Base-by-base conservation (phyloP, 2,797 vertebrate genomes). In the Yasuhikotakia modesta region DNA sequence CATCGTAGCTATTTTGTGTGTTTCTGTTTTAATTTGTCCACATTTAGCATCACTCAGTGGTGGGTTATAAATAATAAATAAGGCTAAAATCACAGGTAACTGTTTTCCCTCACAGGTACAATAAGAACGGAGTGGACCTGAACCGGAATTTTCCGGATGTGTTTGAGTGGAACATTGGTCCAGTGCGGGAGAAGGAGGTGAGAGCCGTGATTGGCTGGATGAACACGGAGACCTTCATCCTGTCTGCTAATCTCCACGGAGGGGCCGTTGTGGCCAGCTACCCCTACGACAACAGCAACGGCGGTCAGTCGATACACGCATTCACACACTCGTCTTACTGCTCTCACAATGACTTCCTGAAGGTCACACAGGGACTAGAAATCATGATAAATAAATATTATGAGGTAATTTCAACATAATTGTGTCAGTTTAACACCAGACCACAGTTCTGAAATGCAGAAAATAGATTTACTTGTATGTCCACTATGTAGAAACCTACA, bases 241-340 rank as follows among this genome's bases (percentile, higher is more conserved):
- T 99, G 1, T 99, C 97, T 0, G 96, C 96, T 0, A 98, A 97
- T 86, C 93, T 99, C 76, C 97, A 99, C 0, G 97, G 97, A 0
- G 97, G 97, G 45, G 95, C 96, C 13, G 70, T 99, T 83, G 97
- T 99, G 73, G 96, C 95, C 88, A 98, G 95, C 84, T 99, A 98
- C 55, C 94, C 97, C 0, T 99, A 98, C 48, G 97, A 99, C 88
- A 97, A 96, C 52, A 93, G 95, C 16, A 92, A 95, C 30, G 45
- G 84, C 86, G 94, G 97, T 97, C 3, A 70, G 68, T 64, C n/a
- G 69, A 61, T 52, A 32, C 19, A 48, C 48, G 45, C 22, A 60
- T 30, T 35, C 32, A 73, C 27, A 10, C 21, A 70, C 14, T 55
- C 6, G 13, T 16, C 11, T 45, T 13, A 32, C n/a, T 48, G 5